Base-by-base conservation (phyloP, 2,888 invertebrate species). In the Trisateles emortualis region DNA sequence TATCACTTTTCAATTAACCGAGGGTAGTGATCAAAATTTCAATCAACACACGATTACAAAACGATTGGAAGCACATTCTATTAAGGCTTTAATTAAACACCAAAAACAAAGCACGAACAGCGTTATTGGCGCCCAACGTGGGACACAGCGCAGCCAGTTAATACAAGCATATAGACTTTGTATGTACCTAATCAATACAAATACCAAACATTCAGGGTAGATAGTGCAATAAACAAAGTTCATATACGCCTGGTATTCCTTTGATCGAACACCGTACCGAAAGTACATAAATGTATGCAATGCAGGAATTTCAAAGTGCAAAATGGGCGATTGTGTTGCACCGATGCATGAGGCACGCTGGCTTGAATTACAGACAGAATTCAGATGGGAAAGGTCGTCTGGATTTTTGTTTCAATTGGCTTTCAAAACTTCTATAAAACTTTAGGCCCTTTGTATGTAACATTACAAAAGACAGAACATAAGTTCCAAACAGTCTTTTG, bases 71-170 rank as follows among this genome's bases (percentile, higher is more conserved):
- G 54, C 55, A 59, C 51, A 68, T 68, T 68, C 58, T 58, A 65
- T 60, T 58, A 55, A 54, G 58, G 54, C 62, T 68, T 60, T 68
- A 68, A 64, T 64, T 67, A 67, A 67, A 63, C 59, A 48, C 33
- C 26, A 54, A 55, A 63, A 68, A 59, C 55, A 59, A 65, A 55
- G 51, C 49, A 54, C 58, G 47, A 10, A 29, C 9, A 57, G 56
- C 67, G 47, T 59, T 70, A 73, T 70, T 79, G 75, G 72, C 73
- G 65, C 77, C 74, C 75, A 72, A 62, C 74, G 61, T 55, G 71
- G 71, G 61, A 59, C 72, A 68, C 9, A 14, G 14, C 33, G 11
- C 14, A 29, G 9, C 29, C n/a, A 33, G 13, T 56, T 67, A 67
- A 70, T 68, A 70, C 47, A 39, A 56, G 52, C 52, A 52, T 46